Evolutionary conservation across 2,888 invertebrate genomes (phyloP).

Genomic region (Helicoverpa assulta): DNA sequence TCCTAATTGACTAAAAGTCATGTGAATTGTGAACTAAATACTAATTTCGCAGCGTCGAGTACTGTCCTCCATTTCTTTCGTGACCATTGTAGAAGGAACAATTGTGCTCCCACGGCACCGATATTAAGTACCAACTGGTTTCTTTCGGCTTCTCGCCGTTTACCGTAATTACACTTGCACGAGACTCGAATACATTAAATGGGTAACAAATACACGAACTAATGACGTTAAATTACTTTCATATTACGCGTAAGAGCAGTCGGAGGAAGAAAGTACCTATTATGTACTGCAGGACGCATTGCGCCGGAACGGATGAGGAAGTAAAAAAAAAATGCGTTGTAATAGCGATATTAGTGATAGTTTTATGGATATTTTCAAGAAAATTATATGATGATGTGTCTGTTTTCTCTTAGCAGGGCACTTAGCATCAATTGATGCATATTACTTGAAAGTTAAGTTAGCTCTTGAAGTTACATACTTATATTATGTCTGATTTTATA

Average conservation of each 20-base stretch:
- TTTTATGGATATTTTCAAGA: constrained; percentile 2
- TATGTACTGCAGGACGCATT: constrained; percentile 28
- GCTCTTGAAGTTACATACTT: too few relatives aligned
- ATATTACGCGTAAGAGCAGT: constrained; percentile 36
- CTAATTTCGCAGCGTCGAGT: constrained; percentile 25
- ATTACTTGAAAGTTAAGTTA: too few relatives aligned
- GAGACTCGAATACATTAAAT: constrained; percentile 37
- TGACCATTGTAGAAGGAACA: constrained; percentile 65
- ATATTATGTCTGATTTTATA: background rate
- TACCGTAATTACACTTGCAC: constrained; percentile 50
- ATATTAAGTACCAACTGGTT: constrained; percentile 57
- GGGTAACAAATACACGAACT: constrained; percentile 39
- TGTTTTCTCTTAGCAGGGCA: too few relatives aligned
- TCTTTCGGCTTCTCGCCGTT: constrained; percentile 44
- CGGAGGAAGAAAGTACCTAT: constrained; percentile 42
- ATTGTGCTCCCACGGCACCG: constrained; percentile 74
- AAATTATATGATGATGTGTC: background rate
- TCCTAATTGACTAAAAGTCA: constrained; percentile 22
- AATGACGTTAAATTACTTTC: constrained; percentile 40
- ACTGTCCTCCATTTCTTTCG: constrained; percentile 70
- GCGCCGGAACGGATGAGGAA: constrained; percentile 13
- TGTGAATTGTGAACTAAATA: constrained; percentile 44
- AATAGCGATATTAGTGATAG: constrained; percentile 3
- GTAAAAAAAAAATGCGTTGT: constrained; percentile 1
- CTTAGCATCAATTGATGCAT: too few relatives aligned